phyloP scores from a whole-genome alignment of 2,113 vertebrate genomes.

The Tragulus kanchil region DNA sequence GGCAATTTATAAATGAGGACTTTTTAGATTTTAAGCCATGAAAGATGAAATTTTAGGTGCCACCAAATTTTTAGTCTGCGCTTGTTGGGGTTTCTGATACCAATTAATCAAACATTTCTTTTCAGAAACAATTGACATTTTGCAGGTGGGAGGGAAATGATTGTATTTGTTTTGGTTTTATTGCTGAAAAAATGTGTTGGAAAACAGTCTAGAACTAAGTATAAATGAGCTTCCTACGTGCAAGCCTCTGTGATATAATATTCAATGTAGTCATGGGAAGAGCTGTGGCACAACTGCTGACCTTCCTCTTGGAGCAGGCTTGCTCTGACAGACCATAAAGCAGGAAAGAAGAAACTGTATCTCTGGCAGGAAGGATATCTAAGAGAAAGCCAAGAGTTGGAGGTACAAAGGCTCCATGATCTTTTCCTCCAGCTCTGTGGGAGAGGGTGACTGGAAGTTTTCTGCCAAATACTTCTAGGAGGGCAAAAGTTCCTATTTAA shows the following conservation, averaged over 20 bases:
- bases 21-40: slow-evolving; percentile 29
- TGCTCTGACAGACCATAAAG: fast-evolving
- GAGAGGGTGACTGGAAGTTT: not conserved
- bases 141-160: slow-evolving; percentile 7
- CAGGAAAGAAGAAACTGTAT: not conserved
- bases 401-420: not conserved
- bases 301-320: not conserved
- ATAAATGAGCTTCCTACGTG: not conserved
- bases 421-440: slow-evolving; percentile 32
- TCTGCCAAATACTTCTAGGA: slow-evolving; percentile 57
- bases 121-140: slow-evolving; percentile 22
- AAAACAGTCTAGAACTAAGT: slow-evolving; percentile 1
- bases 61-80: not conserved
- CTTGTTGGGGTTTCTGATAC: not conserved
- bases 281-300: no score
- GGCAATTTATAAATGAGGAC: not conserved
- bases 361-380: not conserved
- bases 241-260: not conserved
- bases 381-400: not conserved
- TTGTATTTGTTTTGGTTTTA: slow-evolving; percentile 23
- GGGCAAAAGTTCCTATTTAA: slow-evolving; percentile 75
- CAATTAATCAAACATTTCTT: slow-evolving; percentile 8
- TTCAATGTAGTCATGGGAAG: not conserved
- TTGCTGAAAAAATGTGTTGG: not conserved
- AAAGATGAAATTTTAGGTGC: slow-evolving; percentile 18